These are phyloP conservation scores for Acleris literana DNA, from an alignment of 2,888 invertebrate species.

Conservation along the genomic window DNA sequence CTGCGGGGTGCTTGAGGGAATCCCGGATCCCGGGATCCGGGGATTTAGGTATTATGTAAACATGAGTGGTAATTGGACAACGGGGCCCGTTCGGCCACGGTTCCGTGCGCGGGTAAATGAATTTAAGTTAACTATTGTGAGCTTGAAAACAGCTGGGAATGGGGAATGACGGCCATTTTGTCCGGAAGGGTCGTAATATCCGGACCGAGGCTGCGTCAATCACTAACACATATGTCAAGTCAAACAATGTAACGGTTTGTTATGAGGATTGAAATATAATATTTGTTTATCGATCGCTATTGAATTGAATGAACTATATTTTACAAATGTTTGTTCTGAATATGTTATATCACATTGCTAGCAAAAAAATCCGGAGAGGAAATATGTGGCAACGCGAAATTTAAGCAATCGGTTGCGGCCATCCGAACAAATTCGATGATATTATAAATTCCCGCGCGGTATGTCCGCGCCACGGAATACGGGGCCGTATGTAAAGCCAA, in stretches of 20 bases:
- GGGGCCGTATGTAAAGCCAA: slow-evolving; percentile 45
- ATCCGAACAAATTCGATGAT: slow-evolving; percentile 27
- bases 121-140: slow-evolving; percentile 28
- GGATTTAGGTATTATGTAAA: slow-evolving; percentile 38
- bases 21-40: slow-evolving; percentile 20
- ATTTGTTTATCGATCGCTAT: no score
- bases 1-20: slow-evolving; percentile 26
- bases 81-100: slow-evolving; percentile 18
- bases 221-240: slow-evolving; percentile 13
- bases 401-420: slow-evolving; percentile 27
- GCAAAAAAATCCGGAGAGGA: neutral
- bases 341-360: neutral
- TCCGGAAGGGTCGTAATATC: slow-evolving; percentile 25
- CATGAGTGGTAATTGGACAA: slow-evolving; percentile 38
- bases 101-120: slow-evolving; percentile 30
- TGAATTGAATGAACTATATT: no score
- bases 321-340: neutral
- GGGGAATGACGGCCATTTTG: neutral
- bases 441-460: slow-evolving; percentile 34
- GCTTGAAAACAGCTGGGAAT: slow-evolving; percentile 7
- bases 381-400: slow-evolving; percentile 5
- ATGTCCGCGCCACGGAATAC: slow-evolving; percentile 23
- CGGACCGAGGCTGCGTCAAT: slow-evolving; percentile 14
- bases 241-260: slow-evolving; percentile 5
- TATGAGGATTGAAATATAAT: no score